These are phyloP conservation scores for Gadus chalcogrammus DNA, from an alignment of 2,113 vertebrate genomes.

Conservation along the genomic window DNA sequence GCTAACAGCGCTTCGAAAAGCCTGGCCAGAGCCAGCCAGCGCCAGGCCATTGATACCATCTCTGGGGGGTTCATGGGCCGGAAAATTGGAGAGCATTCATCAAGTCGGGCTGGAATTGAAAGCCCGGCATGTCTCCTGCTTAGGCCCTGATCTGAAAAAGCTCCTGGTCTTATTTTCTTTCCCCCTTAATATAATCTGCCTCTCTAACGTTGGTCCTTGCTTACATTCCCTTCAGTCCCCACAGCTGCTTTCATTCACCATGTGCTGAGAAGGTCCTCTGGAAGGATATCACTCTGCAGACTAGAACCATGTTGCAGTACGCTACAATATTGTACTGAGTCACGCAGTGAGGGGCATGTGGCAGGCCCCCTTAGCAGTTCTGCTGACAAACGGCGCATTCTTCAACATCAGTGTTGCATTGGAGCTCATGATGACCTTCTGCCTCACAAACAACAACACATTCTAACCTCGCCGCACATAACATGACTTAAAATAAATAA, in stretches of 20 bases:
- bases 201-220: conserved; percentile 30
- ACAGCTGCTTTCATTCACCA: conserved; percentile 64
- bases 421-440: too few relatives aligned
- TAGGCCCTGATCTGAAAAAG: conserved; percentile 37
- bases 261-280: conserved; percentile 40
- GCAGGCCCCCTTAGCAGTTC: too few relatives aligned
- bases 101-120: background rate
- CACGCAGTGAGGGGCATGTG: too few relatives aligned
- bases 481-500: background rate
- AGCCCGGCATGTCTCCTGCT: conserved; percentile 40
- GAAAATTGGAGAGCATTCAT: conserved; percentile 49
- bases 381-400: too few relatives aligned
- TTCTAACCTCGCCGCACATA: too few relatives aligned
- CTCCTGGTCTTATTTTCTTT: conserved; percentile 35
- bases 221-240: conserved; percentile 35
- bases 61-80: conserved; percentile 19
- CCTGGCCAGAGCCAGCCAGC: conserved; percentile 39
- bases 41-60: conserved; percentile 45
- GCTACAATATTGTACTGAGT: too few relatives aligned
- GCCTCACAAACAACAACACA: too few relatives aligned
- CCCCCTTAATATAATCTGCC: conserved; percentile 24
- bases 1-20: background rate
- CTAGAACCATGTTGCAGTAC: background rate
- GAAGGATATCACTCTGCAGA: conserved; percentile 2
- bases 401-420: too few relatives aligned